These are phyloP conservation scores for Tenthredo scrophulariae DNA, from an alignment of 2,888 invertebrate genomes.

Conservation along the genomic window DNA sequence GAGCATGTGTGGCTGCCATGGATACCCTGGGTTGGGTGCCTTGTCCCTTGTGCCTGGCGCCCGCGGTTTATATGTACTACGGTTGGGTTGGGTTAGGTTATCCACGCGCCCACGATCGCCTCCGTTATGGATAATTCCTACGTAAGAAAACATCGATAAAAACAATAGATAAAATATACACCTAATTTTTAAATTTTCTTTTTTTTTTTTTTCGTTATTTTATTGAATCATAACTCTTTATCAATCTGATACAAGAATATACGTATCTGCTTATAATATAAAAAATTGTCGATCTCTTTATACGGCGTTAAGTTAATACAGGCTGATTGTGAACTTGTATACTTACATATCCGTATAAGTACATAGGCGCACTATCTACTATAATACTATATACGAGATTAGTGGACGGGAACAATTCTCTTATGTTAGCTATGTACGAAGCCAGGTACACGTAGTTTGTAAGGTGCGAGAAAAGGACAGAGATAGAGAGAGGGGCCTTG, in stretches of 20 bases:
- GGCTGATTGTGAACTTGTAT: background rate
- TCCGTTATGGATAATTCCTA: background rate
- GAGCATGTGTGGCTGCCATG: slow-evolving; percentile 51
- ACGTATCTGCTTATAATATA: background rate
- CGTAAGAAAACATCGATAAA: background rate
- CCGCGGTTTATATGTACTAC: background rate
- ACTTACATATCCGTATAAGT: background rate
- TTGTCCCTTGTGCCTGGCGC: slow-evolving; percentile 24
- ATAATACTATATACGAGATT: background rate
- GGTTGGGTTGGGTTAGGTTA: background rate
- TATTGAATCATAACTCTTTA: too few species aligned
- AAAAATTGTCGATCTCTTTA: background rate
- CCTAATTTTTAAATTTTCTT: too few species aligned
- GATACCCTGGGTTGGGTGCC: slow-evolving; percentile 33
- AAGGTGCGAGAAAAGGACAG: slow-evolving; percentile 14
- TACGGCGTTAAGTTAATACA: background rate
- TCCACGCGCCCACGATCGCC: slow-evolving; percentile 21
- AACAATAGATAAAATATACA: background rate
- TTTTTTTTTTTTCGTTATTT: too few species aligned
- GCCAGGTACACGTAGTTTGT: background rate
- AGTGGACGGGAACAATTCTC: background rate
- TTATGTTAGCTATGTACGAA: background rate
- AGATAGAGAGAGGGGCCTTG: background rate
- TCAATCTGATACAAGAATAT: background rate
- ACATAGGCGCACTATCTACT: background rate